Conservation (phyloP, 2,888 invertebrate species). For the Platypus cylindrus region DNA sequence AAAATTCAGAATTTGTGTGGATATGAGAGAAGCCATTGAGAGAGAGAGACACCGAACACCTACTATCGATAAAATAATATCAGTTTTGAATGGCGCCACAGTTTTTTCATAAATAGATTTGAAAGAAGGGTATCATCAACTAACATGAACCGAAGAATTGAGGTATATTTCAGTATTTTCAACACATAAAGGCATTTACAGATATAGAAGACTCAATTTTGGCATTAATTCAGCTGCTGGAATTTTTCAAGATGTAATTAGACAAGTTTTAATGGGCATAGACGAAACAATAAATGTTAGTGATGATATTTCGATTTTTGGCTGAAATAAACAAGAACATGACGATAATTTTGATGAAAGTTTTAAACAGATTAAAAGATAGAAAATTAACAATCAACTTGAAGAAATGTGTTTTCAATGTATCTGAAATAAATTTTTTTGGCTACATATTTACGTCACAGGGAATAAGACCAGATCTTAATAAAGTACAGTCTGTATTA, state of each 20-base stretch:
- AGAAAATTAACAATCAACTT: slow-evolving; percentile 21
- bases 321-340: not conserved
- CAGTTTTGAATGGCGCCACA: slow-evolving; percentile 12
- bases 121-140: slow-evolving; percentile 28
- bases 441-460: slow-evolving; percentile 15
- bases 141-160: slow-evolving; percentile 24
- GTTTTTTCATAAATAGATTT: slow-evolving; percentile 26
- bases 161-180: slow-evolving; percentile 16
- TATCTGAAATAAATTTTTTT: slow-evolving; percentile 20
- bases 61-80: slow-evolving; percentile 16
- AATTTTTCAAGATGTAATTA: slow-evolving; percentile 7
- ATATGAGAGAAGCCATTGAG: slow-evolving; percentile 18
- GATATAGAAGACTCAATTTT: not conserved
- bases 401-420: slow-evolving; percentile 24
- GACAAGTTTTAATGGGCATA: slow-evolving; percentile 1
- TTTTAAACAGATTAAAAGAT: slow-evolving; percentile 4
- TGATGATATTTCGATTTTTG: not conserved
- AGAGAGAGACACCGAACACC: slow-evolving; percentile 17
- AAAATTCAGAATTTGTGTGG: slow-evolving; percentile 12
- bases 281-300: slow-evolving; percentile 7
- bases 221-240: slow-evolving; percentile 3
- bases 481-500: not conserved
- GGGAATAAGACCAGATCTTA: not conserved
- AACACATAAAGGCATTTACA: not conserved
- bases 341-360: not conserved